Conservation (phyloP, 2,888 invertebrate genomes). For the Drosophila falleni region DNA sequence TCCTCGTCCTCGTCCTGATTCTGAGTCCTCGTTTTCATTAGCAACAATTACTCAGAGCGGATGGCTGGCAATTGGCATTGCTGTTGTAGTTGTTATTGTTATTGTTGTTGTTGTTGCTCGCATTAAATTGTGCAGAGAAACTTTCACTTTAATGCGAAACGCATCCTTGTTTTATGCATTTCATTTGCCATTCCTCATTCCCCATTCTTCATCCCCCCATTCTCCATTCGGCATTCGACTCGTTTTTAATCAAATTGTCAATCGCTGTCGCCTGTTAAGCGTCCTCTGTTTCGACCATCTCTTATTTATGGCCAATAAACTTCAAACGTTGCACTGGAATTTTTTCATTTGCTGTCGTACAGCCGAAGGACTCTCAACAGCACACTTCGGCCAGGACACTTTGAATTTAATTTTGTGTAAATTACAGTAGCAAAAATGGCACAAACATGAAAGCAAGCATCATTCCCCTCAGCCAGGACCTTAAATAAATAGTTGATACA, state of each 20-base stretch:
- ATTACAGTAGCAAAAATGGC: slow-evolving; percentile 66
- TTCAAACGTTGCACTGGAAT: slow-evolving; percentile 79
- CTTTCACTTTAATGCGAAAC: slow-evolving; percentile 72
- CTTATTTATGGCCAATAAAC: slow-evolving; percentile 82
- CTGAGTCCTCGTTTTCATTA: slow-evolving; percentile 65
- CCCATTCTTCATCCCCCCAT: no score
- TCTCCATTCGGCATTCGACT: slow-evolving; percentile 23
- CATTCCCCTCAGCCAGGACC: not conserved
- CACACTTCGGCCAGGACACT: slow-evolving; percentile 58
- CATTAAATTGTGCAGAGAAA: slow-evolving; percentile 56
- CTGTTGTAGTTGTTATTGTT: slow-evolving; percentile 13
- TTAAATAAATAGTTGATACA: slow-evolving; percentile 35
- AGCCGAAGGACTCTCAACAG: slow-evolving; percentile 23
- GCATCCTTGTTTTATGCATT: slow-evolving; percentile 58
- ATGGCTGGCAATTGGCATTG: slow-evolving; percentile 65
- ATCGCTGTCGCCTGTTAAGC: slow-evolving; percentile 66
- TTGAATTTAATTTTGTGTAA: slow-evolving; percentile 80
- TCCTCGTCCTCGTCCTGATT: not conserved
- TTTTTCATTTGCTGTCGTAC: slow-evolving; percentile 69
- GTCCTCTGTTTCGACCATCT: slow-evolving; percentile 44
- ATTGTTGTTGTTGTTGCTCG: slow-evolving; percentile 18
- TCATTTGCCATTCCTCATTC: slow-evolving; percentile 31
- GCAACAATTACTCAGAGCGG: slow-evolving; percentile 80
- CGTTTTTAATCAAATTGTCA: slow-evolving; percentile 81
- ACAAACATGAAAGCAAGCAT: slow-evolving; percentile 11